Percentiles rank a stretch among this genome's conserved stretches.
Evolutionary conservation across 2,888 invertebrate genomes (phyloP).

Genomic region (Polyommatus icarus): DNA sequence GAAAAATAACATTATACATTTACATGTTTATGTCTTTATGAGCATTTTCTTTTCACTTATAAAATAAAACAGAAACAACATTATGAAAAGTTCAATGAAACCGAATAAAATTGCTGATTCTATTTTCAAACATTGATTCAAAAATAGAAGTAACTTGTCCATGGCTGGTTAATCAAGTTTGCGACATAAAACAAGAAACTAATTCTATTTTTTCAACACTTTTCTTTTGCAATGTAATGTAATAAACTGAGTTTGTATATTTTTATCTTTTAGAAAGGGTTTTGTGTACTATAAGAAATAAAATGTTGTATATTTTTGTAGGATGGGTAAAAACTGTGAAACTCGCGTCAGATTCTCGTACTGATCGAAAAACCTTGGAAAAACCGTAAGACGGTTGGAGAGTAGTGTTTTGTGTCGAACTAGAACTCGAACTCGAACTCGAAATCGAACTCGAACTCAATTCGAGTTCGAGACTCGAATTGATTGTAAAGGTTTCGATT

Average conservation of each 20-base stretch:
- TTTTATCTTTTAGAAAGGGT: slow-evolving; percentile 8
- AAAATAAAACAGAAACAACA: neutral
- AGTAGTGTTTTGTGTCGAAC: no score
- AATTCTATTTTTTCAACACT: slow-evolving; percentile 29
- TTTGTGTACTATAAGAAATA: no score
- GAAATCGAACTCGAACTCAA: no score
- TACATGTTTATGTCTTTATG: neutral
- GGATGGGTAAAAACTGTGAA: no score
- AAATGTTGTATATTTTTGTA: no score
- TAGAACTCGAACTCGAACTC: no score
- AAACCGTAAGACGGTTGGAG: no score
- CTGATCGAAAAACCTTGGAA: no score
- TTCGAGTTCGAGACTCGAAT: no score
- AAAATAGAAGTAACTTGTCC: slow-evolving; percentile 4
- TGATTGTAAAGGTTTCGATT: no score
- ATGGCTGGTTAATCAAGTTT: slow-evolving; percentile 4
- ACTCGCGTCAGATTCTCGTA: no score
- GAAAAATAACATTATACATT: neutral
- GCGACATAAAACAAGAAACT: slow-evolving; percentile 22
- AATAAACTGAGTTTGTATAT: slow-evolving; percentile 21
- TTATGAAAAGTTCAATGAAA: neutral
- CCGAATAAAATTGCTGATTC: neutral
- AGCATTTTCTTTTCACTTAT: neutral
- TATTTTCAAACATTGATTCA: slow-evolving; percentile 5
- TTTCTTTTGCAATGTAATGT: slow-evolving; percentile 26